Conservation (phyloP, 2,888 invertebrate species). For the Ernsta delagoae region DNA sequence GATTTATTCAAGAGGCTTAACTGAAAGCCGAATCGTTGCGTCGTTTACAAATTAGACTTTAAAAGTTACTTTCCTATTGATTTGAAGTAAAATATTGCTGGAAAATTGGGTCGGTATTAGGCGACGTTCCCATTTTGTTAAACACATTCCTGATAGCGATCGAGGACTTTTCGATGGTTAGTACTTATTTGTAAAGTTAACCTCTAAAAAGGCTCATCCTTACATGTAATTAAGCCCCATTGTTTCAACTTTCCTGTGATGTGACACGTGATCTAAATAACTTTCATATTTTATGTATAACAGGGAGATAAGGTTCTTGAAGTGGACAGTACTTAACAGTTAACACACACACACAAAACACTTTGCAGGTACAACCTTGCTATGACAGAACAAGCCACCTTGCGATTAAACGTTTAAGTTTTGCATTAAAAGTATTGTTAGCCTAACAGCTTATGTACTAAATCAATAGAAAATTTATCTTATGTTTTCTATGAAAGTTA, state of each 20-base stretch:
- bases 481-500: too few relatives aligned
- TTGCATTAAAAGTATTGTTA: too few relatives aligned
- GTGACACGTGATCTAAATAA: slow-evolving; percentile 70
- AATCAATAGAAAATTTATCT: too few relatives aligned
- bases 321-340: slow-evolving; percentile 1
- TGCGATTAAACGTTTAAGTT: too few relatives aligned
- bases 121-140: slow-evolving; percentile 33
- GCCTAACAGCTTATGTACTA: too few relatives aligned
- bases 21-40: slow-evolving; percentile 35
- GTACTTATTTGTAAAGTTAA: slow-evolving; percentile 51
- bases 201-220: slow-evolving; percentile 60
- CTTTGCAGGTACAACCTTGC: too few relatives aligned
- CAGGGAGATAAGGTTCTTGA: slow-evolving; percentile 1
- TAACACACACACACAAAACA: too few relatives aligned
- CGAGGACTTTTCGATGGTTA: slow-evolving; percentile 60
- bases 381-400: too few relatives aligned
- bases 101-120: slow-evolving; percentile 29
- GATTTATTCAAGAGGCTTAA: slow-evolving; percentile 35
- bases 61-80: slow-evolving; percentile 35
- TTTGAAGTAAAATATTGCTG: slow-evolving; percentile 34
- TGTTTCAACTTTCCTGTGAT: slow-evolving; percentile 71
- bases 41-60: slow-evolving; percentile 38
- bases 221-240: slow-evolving; percentile 69
- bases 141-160: slow-evolving; percentile 47
- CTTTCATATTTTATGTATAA: slow-evolving; percentile 44